These are phyloP conservation scores for Ostrea edulis DNA, from an alignment of 1,140 invertebrate genomes.

Conservation along the genomic window DNA sequence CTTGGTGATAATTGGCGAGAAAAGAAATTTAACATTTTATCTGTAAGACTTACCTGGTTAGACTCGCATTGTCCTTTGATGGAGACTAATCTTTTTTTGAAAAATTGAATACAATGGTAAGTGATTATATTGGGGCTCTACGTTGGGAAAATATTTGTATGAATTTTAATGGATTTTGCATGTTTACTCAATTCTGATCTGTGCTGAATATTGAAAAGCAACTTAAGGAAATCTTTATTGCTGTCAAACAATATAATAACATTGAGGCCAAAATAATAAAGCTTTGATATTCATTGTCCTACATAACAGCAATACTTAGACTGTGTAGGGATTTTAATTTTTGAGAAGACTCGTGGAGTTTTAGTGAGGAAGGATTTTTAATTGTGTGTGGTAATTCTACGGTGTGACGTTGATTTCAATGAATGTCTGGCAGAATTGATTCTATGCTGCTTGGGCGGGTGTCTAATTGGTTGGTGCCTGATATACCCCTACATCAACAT, in stretches of 20 bases:
- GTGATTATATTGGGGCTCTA: background rate
- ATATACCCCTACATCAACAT: background rate
- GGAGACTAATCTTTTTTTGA: background rate
- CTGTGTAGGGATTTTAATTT: slow-evolving; percentile 15
- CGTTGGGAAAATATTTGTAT: background rate
- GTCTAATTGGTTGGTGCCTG: background rate
- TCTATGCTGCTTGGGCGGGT: background rate
- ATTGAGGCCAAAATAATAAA: background rate
- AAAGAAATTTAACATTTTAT: background rate
- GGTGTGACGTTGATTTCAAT: slow-evolving; percentile 16
- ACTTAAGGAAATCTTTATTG: background rate
- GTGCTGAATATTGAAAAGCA: background rate
- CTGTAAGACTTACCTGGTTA: background rate
- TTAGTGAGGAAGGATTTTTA: background rate
- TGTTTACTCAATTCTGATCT: background rate
- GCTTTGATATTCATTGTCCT: slow-evolving; percentile 6
- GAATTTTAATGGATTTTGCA: slow-evolving; percentile 22
- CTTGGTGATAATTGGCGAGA: background rate
- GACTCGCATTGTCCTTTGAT: background rate
- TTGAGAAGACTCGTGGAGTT: background rate
- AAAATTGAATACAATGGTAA: background rate
- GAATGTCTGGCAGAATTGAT: background rate
- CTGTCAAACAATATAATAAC: background rate
- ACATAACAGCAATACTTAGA: background rate
- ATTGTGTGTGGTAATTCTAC: background rate